phyloP scores from a whole-genome alignment of 1,140 invertebrate species.

The Aphelenchoides besseyi region DNA sequence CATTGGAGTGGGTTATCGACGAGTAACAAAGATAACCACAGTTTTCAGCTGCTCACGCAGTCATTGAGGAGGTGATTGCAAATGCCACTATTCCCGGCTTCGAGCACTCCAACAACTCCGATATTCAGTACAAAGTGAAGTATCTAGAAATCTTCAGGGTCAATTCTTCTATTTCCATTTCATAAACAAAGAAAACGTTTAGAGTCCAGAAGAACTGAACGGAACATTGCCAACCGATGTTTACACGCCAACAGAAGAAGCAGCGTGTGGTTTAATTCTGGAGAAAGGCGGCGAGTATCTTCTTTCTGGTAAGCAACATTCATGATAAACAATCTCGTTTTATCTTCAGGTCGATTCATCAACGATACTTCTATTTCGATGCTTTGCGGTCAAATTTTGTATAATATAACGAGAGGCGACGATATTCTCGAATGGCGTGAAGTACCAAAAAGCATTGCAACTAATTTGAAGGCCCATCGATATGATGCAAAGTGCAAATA shows the following conservation, averaged over 20 bases:
- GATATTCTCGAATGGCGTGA: conserved; percentile 22
- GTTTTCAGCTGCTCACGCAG: conserved; percentile 28
- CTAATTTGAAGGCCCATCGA: conserved; percentile 10
- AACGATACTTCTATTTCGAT: conserved; percentile 21
- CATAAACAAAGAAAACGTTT: not conserved
- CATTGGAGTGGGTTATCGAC: conserved; percentile 15
- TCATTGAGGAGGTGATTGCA: conserved; percentile 14
- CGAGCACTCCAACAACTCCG: conserved; percentile 2
- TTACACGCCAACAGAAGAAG: conserved; percentile 22
- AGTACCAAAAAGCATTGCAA: conserved; percentile 20
- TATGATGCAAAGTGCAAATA: conserved; percentile 8
- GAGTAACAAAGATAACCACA: not conserved
- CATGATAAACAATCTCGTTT: not conserved
- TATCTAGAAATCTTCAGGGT: conserved; percentile 24
- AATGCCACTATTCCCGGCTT: conserved; percentile 13
- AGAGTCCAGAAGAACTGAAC: conserved; percentile 21
- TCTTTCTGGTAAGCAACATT: conserved; percentile 17
- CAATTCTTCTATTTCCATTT: conserved; percentile 4
- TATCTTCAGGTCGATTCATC: not conserved
- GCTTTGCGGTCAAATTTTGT: conserved; percentile 24
- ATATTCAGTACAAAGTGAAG: conserved; percentile 26
- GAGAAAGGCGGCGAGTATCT: conserved; percentile 23
- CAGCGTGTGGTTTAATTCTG: conserved; percentile 19
- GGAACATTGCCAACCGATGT: conserved; percentile 12
- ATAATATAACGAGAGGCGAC: conserved; percentile 15